A percentile compares a stretch with the other conserved stretches of the same genome.
phyloP scores from a whole-genome alignment of 2,888 invertebrate genomes.

The Cynaeus angustus region DNA sequence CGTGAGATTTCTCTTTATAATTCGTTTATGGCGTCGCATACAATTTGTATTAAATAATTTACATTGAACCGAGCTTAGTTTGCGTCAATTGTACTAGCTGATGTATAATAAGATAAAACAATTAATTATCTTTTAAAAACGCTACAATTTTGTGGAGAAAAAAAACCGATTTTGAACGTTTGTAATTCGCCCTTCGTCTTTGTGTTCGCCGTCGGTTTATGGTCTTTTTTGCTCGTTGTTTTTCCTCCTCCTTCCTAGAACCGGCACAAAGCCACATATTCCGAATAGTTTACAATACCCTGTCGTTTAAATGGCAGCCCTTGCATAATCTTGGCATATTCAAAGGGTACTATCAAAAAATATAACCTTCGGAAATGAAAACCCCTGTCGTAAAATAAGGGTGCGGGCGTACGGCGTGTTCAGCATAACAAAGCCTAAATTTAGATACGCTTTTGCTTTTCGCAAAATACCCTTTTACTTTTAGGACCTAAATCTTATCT shows the following conservation, averaged over 20 bases:
- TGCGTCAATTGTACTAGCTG: too few species aligned
- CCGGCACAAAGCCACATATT: slow-evolving; percentile 17
- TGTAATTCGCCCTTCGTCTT: slow-evolving; percentile 4
- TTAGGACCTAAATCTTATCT: slow-evolving; percentile 63
- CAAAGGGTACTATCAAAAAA: slow-evolving; percentile 66
- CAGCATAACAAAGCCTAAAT: slow-evolving; percentile 66
- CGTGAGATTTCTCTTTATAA: too few species aligned
- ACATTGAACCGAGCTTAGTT: too few species aligned
- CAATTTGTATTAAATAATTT: too few species aligned
- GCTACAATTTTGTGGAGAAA: neutral
- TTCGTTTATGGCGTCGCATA: too few species aligned
- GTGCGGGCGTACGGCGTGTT: slow-evolving; percentile 61
- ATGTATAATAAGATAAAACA: too few species aligned
- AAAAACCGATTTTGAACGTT: neutral
- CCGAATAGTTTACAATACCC: slow-evolving; percentile 37
- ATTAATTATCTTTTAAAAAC: too few species aligned
- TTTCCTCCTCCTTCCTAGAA: slow-evolving; percentile 31
- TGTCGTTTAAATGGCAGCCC: slow-evolving; percentile 50
- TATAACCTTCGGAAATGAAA: slow-evolving; percentile 69
- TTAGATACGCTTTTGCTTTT: slow-evolving; percentile 69
- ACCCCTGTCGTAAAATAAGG: slow-evolving; percentile 67
- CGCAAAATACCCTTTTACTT: slow-evolving; percentile 67
- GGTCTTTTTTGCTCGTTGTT: slow-evolving; percentile 15
- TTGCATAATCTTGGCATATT: slow-evolving; percentile 68
- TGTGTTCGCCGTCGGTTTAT: slow-evolving; percentile 10